Evolutionary conservation across 2,797 vertebrate species (phyloP), one percentile per base, ranked within the genome.

Genomic region (Botia kubotai): DNA sequence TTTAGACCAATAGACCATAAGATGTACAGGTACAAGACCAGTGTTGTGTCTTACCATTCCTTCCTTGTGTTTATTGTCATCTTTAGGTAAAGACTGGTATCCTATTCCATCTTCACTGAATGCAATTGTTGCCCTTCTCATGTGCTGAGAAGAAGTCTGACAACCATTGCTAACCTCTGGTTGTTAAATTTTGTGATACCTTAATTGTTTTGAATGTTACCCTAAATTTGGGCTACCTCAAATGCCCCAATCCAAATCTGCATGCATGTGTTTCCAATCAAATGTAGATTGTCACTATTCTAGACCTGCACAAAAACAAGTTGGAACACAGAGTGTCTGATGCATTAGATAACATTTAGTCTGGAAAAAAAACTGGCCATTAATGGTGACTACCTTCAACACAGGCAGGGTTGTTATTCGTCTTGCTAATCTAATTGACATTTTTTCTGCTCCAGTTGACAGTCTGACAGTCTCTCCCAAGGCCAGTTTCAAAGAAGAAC

Each of bases 301-400:
- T 53, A 55, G 29, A 33, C n/a, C 14, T 6, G 16, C n/a, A 68
- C 75, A 43, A 72, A 77, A 79, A 72, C 58, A 58, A 63, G 60
- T 17, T 74, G 62, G 62, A 46, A 67, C 50, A 33, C 33, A 66
- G 1, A 50, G 57, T 39, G 10, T 39, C 36, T 50, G 52, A 66
- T 68, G 68, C 48, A 83, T 79, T 79, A 76, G 82, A 83, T 73
- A 75, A 79, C 53, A 81, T 82, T 79, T 46, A 69, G 75, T 69
- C 13, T 6, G 1, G 33, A 23, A 72, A 46, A 72, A 72, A 72
- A n/a, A 13, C 23, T 52, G 48, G 33, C 19, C 53, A 33, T 46
- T 43, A 48, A 57, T 80, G 19, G 62, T 57, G 62, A 74, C 43
- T 21, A 50, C 62, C 46, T 53, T 69, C 60, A 73, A 63, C 26